A percentile compares a stretch with the other conserved stretches of the same genome.
Conservation (phyloP, 2,113 vertebrate species). For the Melanerpes aurifrons region DNA sequence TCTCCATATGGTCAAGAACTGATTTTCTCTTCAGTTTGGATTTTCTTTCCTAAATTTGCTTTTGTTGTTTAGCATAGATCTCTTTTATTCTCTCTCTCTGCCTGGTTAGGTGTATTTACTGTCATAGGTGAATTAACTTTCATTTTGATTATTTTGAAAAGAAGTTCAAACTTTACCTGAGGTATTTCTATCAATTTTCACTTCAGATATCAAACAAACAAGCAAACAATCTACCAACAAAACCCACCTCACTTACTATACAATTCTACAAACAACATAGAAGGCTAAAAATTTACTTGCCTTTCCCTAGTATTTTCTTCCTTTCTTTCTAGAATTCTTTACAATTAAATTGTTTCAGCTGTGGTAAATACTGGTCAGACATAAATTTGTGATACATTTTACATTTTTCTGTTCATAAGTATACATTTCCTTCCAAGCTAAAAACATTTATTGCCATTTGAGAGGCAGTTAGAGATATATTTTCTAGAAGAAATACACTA, state of each 20-base stretch:
- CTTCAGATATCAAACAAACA: background rate
- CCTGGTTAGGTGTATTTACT: background rate
- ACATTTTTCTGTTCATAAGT: conserved; percentile 33
- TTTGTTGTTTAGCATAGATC: background rate
- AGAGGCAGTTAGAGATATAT: background rate
- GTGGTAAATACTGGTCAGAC: background rate
- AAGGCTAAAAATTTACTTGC: background rate
- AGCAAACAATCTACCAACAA: background rate
- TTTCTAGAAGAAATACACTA: background rate
- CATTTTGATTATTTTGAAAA: background rate
- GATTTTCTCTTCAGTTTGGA: fast-evolving
- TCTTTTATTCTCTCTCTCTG: background rate
- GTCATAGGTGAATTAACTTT: background rate
- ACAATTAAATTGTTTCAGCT: background rate
- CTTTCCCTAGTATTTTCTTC: background rate
- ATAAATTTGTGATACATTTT: conserved; percentile 13
- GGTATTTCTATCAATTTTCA: background rate
- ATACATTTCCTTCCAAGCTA: background rate
- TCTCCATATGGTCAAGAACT: background rate
- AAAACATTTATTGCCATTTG: background rate
- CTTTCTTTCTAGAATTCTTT: background rate
- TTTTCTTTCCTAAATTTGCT: background rate
- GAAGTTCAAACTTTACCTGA: background rate
- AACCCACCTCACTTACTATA: background rate
- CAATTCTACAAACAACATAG: background rate